phyloP scores from a whole-genome alignment of 2,888 invertebrate species.

The Dinocampus coccinellae region DNA sequence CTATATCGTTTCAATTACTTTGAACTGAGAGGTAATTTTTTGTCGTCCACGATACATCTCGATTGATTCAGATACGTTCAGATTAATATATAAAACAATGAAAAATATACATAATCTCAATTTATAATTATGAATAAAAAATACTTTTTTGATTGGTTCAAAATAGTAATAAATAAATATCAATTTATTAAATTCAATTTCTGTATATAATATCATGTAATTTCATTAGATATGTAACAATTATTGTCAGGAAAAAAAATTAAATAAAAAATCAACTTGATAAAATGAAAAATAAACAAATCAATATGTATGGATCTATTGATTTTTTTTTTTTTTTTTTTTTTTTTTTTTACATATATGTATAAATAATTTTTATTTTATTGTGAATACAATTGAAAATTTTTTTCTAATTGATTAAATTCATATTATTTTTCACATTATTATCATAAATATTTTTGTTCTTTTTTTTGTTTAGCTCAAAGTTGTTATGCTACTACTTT shows the following conservation, averaged over 20 bases:
- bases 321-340: not conserved
- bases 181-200: not conserved
- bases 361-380: too few relatives aligned
- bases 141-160: not conserved
- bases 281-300: too few relatives aligned
- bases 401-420: too few relatives aligned
- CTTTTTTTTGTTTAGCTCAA: too few relatives aligned
- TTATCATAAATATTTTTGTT: too few relatives aligned
- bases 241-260: not conserved
- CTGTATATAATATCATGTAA: conserved; percentile 1
- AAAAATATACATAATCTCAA: not conserved
- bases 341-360: not conserved
- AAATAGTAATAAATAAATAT: not conserved
- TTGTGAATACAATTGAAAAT: conserved; percentile 34
- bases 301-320: too few relatives aligned
- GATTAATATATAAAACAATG: not conserved
- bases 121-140: not conserved
- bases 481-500: too few relatives aligned
- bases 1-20: too few relatives aligned
- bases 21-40: too few relatives aligned
- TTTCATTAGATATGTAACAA: not conserved
- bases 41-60: too few relatives aligned
- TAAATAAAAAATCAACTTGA: not conserved
- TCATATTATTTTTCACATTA: too few relatives aligned
- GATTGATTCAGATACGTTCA: not conserved